phyloP scores from a whole-genome alignment of 2,113 vertebrate genomes.

The Cettia cetti region DNA sequence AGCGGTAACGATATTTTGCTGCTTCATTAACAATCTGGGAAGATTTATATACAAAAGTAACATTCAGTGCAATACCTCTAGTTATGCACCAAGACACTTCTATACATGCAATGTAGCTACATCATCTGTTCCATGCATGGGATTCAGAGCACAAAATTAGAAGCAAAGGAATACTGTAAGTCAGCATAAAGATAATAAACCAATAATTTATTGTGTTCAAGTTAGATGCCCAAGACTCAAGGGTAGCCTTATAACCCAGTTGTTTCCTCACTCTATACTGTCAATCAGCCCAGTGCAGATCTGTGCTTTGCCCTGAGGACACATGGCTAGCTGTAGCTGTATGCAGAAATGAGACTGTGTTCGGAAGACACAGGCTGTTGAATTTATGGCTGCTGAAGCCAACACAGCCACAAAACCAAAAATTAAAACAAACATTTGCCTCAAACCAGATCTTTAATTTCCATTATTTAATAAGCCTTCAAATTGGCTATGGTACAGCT shows the following conservation, averaged over 20 bases:
- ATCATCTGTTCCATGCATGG: background rate
- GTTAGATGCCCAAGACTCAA: background rate
- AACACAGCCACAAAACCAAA: background rate
- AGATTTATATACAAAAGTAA: background rate
- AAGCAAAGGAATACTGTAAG: background rate
- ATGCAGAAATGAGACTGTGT: background rate
- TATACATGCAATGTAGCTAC: background rate
- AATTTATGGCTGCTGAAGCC: background rate
- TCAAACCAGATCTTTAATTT: background rate
- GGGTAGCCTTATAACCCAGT: background rate
- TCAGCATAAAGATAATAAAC: background rate
- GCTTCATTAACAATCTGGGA: constrained; percentile 96
- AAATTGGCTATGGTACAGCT: background rate
- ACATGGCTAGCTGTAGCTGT: background rate
- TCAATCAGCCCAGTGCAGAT: background rate
- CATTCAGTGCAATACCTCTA: background rate
- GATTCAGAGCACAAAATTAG: background rate
- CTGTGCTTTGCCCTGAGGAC: background rate
- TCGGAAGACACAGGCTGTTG: background rate
- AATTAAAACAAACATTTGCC: background rate
- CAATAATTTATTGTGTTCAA: background rate
- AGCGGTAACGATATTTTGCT: constrained; percentile 96
- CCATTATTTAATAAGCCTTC: background rate
- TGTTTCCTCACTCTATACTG: background rate
- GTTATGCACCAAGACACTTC: background rate